Evolutionary conservation across 2,888 invertebrate species (phyloP), one percentile per base, ranked within the genome.

Genomic region (Polyommatus iphigenia): DNA sequence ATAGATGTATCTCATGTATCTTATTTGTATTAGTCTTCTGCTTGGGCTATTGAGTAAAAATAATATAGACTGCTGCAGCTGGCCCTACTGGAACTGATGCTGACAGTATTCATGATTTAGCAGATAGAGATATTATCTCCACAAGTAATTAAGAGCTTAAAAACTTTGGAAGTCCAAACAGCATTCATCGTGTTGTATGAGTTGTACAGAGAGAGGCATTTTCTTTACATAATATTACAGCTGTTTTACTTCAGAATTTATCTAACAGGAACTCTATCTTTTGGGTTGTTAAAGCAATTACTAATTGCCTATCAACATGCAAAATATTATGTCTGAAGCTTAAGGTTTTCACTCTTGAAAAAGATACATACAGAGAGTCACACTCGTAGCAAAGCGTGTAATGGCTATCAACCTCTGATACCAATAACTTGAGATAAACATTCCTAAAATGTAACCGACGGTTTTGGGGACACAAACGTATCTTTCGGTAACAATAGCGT

Each of bases 401-500:
- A 62, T 24, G 24, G 3, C 24, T 62, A 62, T 24, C 62, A 24
- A 10, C 20, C 20, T 59, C 59, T 59, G 59, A 59, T 59, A 18
- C 62, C 67, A 29, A 67, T 29, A 67, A 29, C 29, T 29, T 29
- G 29, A 67, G 29, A 67, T 29, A 32, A 18, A 67, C 67, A 15
- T 67, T 67, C 29, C 29, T 15, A 15, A 32, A 67, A 67, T 32
- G 67, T 67, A 0, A 18, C 29, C 15, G 67, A 67, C 29, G 67
- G 29, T 32, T 29, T 62, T 32, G 67, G 29, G 67, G 67, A 67
- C 67, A 67, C 67, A 67, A 67, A 67, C 67, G 29, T 29, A 67
- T 67, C 29, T 29, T 32, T 67, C 0, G 6, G 59, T 67, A 32
- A 32, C 75, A 75, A 75, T 75, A 84, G 85, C 85, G 83, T 85